Evolutionary conservation across 1,140 invertebrate genomes (phyloP), one percentile per base, ranked within the genome.

Genomic region (Drosophila guanche): DNA sequence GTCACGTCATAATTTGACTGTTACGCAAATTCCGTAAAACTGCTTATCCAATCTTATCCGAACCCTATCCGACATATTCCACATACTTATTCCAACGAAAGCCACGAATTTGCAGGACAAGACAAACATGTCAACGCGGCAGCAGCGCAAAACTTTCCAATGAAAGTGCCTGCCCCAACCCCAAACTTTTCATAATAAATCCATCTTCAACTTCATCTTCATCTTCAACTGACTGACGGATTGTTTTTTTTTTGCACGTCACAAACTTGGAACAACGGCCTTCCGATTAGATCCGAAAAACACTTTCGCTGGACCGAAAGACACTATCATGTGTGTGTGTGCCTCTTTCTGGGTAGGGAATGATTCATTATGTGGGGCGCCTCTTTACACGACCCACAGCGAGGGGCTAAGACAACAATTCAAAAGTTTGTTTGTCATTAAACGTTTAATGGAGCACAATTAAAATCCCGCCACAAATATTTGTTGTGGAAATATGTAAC

Each of bases 391-490:
- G 76, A 84, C 72, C 80, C 29, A 60, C 40, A 25, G 52, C 10
- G 63, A 33, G 52, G 12, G 68, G 81, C 67, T 55, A 65, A 69
- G 63, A 67, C 27, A 61, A 83, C 69, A 73, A 52, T 8, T 54
- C 33, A 14, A 12, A 37, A 41, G 12, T 37, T 53, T 50, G 46
- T 68, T 51, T 76, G 40, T 58, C 27, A 42, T 70, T 62, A 61
- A 76, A 81, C 65, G 62, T 68, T 68, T 67, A 61, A 62, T 52
- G 51, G 58, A 74, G 57, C 78, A 81, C 73, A 83, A 81, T 85
- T 88, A 85, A 88, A 69, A 76, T 63, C 74, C 73, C 51, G 56
- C 71, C 59, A 53, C 53, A 66, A 76, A 80, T 80, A 81, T 86
- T 86, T 76, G 46, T 66, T 61, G 40, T 47, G 65, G 69, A 85